Evolutionary conservation across 2,888 invertebrate species (phyloP), one percentile per base, ranked within the genome.

Genomic region (Abrostola tripartita): DNA sequence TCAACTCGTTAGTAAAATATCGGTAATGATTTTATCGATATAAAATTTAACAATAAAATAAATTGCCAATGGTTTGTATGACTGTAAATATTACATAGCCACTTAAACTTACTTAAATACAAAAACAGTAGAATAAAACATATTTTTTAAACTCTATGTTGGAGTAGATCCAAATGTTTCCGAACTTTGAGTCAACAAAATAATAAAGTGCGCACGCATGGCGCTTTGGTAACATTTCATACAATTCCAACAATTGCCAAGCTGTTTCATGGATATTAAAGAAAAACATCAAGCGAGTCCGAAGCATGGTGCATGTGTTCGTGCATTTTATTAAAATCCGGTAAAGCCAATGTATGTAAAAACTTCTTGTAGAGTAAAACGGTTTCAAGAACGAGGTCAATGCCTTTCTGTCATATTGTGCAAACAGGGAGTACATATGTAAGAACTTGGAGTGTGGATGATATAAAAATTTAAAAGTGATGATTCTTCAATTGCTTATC

Each of bases 241-340:
- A 53, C 54, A 71, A 57, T 56, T 47, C 71, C 59, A 57, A 64
- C 37, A 71, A 71, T 60, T 71, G 75, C 71, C 53, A 57, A 52
- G 53, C 59, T 65, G 40, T 71, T 52, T 54, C 42, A 47, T 47
- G 44, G n/a, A 35, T 65, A 54, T 71, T 51, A 71, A 71, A 71
- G 60, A 76, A 71, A 57, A 71, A 60, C 57, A 54, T 35, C 41
- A 54, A 54, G 12, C 35, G 60, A 62, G 11, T 55, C 54, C 35
- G 62, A 56, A 53, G 59, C 56, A 56, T 40, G 40, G 57, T 59
- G 52, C 62, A 53, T 24, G 24, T 24, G 24, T 24, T 37, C 38
- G 56, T 65, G 49, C 38, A 60, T 54, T 64, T 70, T 54, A 54
- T 58, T 7, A 40, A 58, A 47, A n/a, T 35, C 41, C 35, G n/a